A percentile compares a stretch with the other conserved stretches of the same genome.
phyloP scores from a whole-genome alignment of 1,140 invertebrate species.

The Cecropterus lyciades region DNA sequence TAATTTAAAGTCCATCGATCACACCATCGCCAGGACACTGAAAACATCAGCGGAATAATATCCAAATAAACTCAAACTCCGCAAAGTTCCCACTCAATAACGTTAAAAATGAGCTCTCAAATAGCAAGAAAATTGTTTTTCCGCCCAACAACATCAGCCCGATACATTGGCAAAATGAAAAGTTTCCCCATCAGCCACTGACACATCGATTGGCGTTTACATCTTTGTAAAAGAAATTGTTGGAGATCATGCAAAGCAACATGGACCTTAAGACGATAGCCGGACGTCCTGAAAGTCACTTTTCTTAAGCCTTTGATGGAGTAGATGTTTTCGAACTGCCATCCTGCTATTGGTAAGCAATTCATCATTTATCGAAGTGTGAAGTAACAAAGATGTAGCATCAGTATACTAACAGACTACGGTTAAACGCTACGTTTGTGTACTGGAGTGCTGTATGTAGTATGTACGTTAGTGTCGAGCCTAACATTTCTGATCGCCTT shows the following conservation, averaged over 20 bases:
- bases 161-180: slow-evolving; percentile 81
- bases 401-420: slow-evolving; percentile 7
- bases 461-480: not conserved
- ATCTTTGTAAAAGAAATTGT: slow-evolving; percentile 79
- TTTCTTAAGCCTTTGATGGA: slow-evolving; percentile 54
- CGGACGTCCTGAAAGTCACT: slow-evolving; percentile 46
- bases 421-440: slow-evolving; percentile 1
- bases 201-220: slow-evolving; percentile 81
- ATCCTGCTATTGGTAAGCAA: slow-evolving; percentile 66
- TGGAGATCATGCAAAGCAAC: slow-evolving; percentile 64
- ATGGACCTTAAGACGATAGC: slow-evolving; percentile 61
- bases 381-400: slow-evolving; percentile 62
- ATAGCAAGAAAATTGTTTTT: slow-evolving; percentile 79
- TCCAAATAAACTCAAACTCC: slow-evolving; percentile 54
- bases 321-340: slow-evolving; percentile 68
- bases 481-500: slow-evolving; percentile 10
- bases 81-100: slow-evolving; percentile 73
- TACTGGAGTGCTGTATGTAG: not conserved
- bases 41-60: slow-evolving; percentile 56
- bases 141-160: slow-evolving; percentile 61
- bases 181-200: slow-evolving; percentile 80
- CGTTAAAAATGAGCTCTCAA: slow-evolving; percentile 77
- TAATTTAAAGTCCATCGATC: slow-evolving; percentile 40
- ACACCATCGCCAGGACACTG: slow-evolving; percentile 29
- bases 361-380: slow-evolving; percentile 72